Percentiles rank a stretch among this genome's conserved stretches.
phyloP scores from a whole-genome alignment of 1,140 invertebrate genomes.

The Drosophila orosa region DNA sequence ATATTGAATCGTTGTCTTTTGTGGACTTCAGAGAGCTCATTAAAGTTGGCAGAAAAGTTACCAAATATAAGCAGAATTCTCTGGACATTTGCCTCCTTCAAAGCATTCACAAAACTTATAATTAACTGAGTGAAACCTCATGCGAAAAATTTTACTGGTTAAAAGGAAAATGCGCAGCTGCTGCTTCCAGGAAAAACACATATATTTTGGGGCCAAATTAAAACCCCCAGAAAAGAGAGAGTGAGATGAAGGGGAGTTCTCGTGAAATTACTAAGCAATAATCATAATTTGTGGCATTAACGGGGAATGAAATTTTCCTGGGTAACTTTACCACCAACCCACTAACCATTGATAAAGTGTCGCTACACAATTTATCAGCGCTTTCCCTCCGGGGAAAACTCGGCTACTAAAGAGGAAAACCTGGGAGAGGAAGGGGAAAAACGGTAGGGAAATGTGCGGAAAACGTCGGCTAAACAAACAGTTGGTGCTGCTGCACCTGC shows the following conservation, averaged over 20 bases:
- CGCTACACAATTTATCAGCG: conserved; percentile 52
- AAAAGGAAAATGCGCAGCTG: conserved; percentile 42
- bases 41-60: conserved; percentile 22
- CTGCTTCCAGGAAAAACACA: conserved; percentile 22
- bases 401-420: background rate
- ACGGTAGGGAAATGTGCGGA: conserved; percentile 14
- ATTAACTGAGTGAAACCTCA: conserved; percentile 41
- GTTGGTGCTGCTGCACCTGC: conserved; percentile 65
- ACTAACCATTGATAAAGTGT: conserved; percentile 48
- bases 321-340: conserved; percentile 12
- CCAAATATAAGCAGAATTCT: background rate
- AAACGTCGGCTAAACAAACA: conserved; percentile 25
- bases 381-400: conserved; percentile 23
- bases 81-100: background rate
- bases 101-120: conserved; percentile 58
- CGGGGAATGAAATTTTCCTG: conserved; percentile 31
- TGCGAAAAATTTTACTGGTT: conserved; percentile 17
- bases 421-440: background rate
- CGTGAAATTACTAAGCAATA: conserved; percentile 73
- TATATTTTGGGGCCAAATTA: conserved; percentile 52
- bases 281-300: conserved; percentile 78
- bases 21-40: conserved; percentile 14
- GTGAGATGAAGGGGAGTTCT: background rate
- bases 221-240: conserved; percentile 22
- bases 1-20: conserved; percentile 8